phyloP scores from a whole-genome alignment of 2,797 vertebrate species.

The Rachycentron canadum region DNA sequence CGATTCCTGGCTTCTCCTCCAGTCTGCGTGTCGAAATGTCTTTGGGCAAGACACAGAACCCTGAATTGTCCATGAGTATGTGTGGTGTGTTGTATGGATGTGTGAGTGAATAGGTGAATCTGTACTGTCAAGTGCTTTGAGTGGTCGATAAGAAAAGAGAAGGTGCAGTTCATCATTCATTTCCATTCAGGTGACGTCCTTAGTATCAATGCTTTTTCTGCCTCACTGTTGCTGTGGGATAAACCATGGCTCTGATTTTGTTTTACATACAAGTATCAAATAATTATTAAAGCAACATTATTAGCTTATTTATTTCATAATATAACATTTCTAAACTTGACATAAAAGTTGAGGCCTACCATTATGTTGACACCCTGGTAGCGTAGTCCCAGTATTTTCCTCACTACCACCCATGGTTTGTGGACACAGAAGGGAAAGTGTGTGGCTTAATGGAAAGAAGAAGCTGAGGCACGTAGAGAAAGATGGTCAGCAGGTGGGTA shows the following conservation, averaged over 20 bases:
- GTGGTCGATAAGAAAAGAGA: no score
- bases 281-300: not conserved
- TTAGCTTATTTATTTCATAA: no score
- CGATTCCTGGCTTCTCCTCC: no score
- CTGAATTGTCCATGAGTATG: no score
- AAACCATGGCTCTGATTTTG: not conserved
- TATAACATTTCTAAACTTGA: not conserved
- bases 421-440: slow-evolving; percentile 10
- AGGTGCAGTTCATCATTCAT: no score
- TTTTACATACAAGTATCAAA: not conserved
- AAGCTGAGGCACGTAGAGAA: slow-evolving; percentile 16
- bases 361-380: not conserved
- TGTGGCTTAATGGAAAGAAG: not conserved
- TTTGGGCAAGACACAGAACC: no score
- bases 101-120: no score
- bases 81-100: no score
- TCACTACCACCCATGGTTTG: not conserved
- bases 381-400: not conserved
- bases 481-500: slow-evolving; percentile 33
- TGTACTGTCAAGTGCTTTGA: no score
- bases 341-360: not conserved
- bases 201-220: not conserved
- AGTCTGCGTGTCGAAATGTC: no score
- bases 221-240: not conserved
- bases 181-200: not conserved